Evolutionary conservation across 2,113 vertebrate genomes (phyloP), one percentile per base, ranked within the genome.

Genomic region (Rhegmatorhina hoffmannsi): DNA sequence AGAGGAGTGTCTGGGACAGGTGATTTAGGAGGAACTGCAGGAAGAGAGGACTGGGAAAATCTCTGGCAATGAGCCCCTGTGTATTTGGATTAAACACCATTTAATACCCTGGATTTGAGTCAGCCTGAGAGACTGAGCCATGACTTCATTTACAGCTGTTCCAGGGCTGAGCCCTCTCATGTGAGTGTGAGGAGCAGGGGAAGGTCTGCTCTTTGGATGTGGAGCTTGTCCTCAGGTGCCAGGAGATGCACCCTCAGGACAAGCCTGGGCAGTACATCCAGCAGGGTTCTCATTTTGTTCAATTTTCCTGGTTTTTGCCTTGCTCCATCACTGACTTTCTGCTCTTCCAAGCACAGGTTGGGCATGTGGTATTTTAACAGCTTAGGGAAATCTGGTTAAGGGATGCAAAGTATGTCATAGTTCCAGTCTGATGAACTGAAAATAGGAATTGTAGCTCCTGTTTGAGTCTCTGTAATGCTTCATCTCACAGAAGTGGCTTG

Each of bases 51-150:
- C 33, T 59, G 38, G 49, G 34, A 20, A 84, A 84, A 88, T 82
- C 84, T 80, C 55, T 33, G 28, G 38, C 28, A 82, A 21, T 40
- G 24, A 82, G 29, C 46, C 33, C 24, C 69, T 33, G 49, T 78
- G 77, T 56, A n/a, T 78, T 78, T 82, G 85, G 94, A 75, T 92
- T 87, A 92, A 91, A 69, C 23, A 46, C 20, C 29, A 17, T 64
- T 95, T 95, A 95, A 87, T 89, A 50, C 70, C 33, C 43, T 1
- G 36, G 90, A 82, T 95, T 96, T 95, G 63, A 91, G 75, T 93
- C 75, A 88, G 25, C 40, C 63, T 64, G 78, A 9, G n/a, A 69
- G 63, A 23, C 63, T 66, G 72, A 88, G 73, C 46, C 13, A 9
- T 36, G 62, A 43, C n/a, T 85, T 89, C 88, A 90, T 92, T 92